Evolutionary conservation across 2,113 vertebrate species (phyloP).

Genomic region (Lycaon pictus): DNA sequence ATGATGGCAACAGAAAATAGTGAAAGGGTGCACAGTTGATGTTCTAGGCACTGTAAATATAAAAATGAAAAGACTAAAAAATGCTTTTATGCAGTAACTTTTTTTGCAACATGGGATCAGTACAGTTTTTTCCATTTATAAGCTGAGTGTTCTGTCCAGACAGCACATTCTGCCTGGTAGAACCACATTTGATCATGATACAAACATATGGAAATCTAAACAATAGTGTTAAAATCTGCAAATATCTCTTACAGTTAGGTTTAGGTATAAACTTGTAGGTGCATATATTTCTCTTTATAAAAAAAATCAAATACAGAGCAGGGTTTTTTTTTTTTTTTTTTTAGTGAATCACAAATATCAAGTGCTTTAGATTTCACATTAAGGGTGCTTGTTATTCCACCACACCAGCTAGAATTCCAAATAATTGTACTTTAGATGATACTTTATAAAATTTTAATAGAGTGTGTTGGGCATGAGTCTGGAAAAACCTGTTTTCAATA

Average conservation of each 20-base stretch:
- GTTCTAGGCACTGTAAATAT: neutral
- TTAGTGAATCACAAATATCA: neutral
- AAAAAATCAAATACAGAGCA: neutral
- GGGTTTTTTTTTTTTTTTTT: neutral
- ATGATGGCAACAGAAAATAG: neutral
- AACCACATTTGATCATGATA: neutral
- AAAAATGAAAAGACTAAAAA: neutral
- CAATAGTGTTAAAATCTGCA: neutral
- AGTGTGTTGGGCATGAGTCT: neutral
- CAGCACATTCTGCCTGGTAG: neutral
- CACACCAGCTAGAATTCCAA: neutral
- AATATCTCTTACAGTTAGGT: neutral
- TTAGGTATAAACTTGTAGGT: conserved; percentile 31
- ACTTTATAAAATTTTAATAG: neutral
- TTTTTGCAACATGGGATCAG: neutral
- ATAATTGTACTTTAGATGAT: conserved; percentile 19
- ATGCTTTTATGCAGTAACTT: neutral
- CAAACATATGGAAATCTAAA: conserved; percentile 3
- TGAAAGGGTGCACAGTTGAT: neutral
- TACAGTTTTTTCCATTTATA: neutral
- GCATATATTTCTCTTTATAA: neutral
- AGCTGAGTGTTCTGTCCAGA: neutral
- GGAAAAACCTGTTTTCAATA: neutral
- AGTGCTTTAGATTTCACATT: conserved; percentile 6
- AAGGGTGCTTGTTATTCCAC: neutral